Base-by-base conservation (phyloP, 2,888 invertebrate genomes). In the Parapristionchus giblindavisi region DNA sequence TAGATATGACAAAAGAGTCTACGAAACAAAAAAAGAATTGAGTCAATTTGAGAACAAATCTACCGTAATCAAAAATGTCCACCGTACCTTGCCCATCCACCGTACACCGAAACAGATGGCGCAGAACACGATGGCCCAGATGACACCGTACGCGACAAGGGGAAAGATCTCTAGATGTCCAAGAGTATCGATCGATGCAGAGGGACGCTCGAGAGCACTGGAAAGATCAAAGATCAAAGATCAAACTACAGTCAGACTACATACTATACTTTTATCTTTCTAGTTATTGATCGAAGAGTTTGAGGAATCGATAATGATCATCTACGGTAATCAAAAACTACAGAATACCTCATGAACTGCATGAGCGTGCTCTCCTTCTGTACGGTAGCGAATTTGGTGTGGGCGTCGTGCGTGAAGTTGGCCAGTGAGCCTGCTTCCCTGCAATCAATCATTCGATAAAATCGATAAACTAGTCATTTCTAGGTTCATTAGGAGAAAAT, bases 101-200 rank as follows among this genome's bases (percentile, higher is more conserved):
- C 88, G 77, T 32, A 88, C 88, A n/a, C 88, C 88, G 70, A 85
- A 85, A 74, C 85, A 86, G 63, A 88, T 82, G 32, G 84, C 83
- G 24, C 80, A 65, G 77, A 88, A 87, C 34, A 88, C 85, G 38
- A 81, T 71, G 0, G 81, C 56, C 87, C 87, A 88, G 43, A 87
- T 82, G 63, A 78, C 78, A 34, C 83, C 87, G 66, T 84, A 84
- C 8, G 85, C 85, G 21, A 82, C 80, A 11, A 87, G 78, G 17
- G 84, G 78, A 58, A 79, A 78, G 75, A 81, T 77, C 61, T 85
- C 84, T 61, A 87, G 80, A 32, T 87, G 79, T 21, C 84, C 85
- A 68, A 84, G 79, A 14, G 83, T 80, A 48, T 80, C 83, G 48
- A 88, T 85, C 48, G 83, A 83, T 48, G 78, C 75, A 21, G 80